Evolutionary conservation across 2,113 vertebrate genomes (phyloP), one percentile per base, ranked within the genome.

Genomic region (Falco punctatus): DNA sequence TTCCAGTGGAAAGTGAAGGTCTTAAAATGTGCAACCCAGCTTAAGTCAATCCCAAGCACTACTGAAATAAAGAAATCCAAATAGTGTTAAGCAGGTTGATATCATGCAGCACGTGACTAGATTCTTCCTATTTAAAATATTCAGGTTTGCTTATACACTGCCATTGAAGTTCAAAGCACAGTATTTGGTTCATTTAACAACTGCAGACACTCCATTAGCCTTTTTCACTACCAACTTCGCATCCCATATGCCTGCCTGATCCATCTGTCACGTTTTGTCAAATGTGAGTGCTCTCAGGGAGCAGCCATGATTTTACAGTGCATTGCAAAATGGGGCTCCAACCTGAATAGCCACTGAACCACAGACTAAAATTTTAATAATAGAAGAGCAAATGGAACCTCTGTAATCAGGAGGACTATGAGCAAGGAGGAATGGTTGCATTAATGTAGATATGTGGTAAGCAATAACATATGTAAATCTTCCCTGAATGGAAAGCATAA

Each of bases 141-240:
- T 96, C 94, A 81, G 86, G 54, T 88, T 96, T 91, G 86, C 69
- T 74, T 93, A 67, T 72, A 83, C 49, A 33, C 52, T 79, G 65
- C 65, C 54, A 38, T 2, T 27, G 54, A 92, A 92, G 86, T 94
- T 95, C 91, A 93, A 78, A 89, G 86, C 86, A 80, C 78, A 86
- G 81, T 95, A 64, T 91, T 92, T 95, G 94, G 86, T 95, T 96
- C 93, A 91, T 97, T 97, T 96, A 95, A 94, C 96, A 94, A 96
- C 91, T 75, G 81, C 91, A 97, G 96, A 91, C 86, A 94, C 65
- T 89, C 92, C 91, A 95, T 94, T 97, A 96, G 94, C 95, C 92
- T 89, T 94, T 92, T 94, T 91, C 52, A 44, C 73, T 65, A 84
- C 48, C 88, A 94, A 52, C 77, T 88, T 84, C 24, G 2, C 86